phyloP scores from a whole-genome alignment of 1,140 invertebrate genomes.

The Radopholus similis region DNA sequence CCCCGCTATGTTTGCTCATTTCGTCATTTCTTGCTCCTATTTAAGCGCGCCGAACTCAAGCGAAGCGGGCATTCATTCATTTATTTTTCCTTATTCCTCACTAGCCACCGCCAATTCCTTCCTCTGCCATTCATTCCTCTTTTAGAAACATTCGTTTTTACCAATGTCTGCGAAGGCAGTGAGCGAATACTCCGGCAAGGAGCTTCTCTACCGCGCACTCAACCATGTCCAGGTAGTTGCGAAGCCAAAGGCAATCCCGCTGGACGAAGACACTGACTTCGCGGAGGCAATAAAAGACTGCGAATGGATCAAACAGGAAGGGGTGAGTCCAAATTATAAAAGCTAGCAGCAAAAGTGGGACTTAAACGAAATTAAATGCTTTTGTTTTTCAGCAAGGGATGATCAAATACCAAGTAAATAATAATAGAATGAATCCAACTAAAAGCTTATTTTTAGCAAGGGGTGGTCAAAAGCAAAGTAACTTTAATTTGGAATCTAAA shows the following conservation, averaged over 20 bases:
- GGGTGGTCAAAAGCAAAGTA: too few relatives aligned
- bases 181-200: conserved; percentile 88
- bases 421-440: too few relatives aligned
- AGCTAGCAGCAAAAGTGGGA: background rate
- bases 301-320: conserved; percentile 77
- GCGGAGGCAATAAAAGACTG: conserved; percentile 71
- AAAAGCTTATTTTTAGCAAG: too few relatives aligned
- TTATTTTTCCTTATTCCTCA: background rate
- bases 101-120: background rate
- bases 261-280: conserved; percentile 77
- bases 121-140: background rate
- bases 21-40: background rate
- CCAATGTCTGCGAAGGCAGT: conserved; percentile 96
- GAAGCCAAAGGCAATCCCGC: conserved; percentile 76
- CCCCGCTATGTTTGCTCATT: background rate
- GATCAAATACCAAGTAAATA: conserved; percentile 11
- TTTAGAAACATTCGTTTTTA: background rate
- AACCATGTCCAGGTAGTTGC: conserved; percentile 67
- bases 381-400: background rate
- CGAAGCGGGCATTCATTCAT: background rate
- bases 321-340: conserved; percentile 19
- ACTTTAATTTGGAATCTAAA: background rate
- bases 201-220: conserved; percentile 81
- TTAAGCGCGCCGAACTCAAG: background rate
- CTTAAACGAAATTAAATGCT: background rate